A percentile compares a stretch with the other conserved stretches of the same genome.
Evolutionary conservation across 2,797 vertebrate species (phyloP).

Genomic region (Rhinichthys osculus): DNA sequence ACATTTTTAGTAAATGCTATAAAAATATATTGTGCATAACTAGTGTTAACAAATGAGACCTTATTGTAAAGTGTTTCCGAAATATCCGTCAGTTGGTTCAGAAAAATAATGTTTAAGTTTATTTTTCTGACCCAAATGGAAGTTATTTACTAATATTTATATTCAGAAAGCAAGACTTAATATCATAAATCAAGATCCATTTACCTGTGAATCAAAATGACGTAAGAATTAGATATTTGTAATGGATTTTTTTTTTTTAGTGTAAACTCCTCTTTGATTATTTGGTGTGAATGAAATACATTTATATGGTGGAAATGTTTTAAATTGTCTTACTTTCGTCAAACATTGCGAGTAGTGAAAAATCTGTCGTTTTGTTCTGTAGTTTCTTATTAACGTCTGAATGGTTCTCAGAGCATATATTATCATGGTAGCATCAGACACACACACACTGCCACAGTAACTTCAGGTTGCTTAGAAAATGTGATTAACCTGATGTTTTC

Average conservation of each 20-base stretch:
- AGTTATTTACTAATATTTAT: background rate
- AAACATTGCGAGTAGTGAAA: background rate
- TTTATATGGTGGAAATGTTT: background rate
- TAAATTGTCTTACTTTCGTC: background rate
- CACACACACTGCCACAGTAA: constrained; percentile 21
- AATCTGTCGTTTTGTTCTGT: background rate
- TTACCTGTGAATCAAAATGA: background rate
- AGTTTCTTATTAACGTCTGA: background rate
- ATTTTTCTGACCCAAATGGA: background rate
- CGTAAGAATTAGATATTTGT: background rate
- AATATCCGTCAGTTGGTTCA: background rate
- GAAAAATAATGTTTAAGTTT: background rate
- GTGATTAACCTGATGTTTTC: background rate
- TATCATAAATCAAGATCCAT: background rate
- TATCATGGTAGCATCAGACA: background rate
- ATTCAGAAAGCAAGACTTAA: background rate
- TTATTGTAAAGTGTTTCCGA: background rate
- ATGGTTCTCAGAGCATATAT: background rate
- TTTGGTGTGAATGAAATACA: background rate
- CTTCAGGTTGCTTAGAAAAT: background rate
- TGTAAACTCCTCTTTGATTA: background rate
- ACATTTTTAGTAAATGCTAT: background rate
- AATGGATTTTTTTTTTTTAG: too few species aligned
- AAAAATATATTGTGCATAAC: background rate
- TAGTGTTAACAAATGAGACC: background rate